A percentile compares a stretch with the other conserved stretches of the same genome.
phyloP scores from a whole-genome alignment of 2,797 vertebrate species.

The Anguilla obscura region DNA sequence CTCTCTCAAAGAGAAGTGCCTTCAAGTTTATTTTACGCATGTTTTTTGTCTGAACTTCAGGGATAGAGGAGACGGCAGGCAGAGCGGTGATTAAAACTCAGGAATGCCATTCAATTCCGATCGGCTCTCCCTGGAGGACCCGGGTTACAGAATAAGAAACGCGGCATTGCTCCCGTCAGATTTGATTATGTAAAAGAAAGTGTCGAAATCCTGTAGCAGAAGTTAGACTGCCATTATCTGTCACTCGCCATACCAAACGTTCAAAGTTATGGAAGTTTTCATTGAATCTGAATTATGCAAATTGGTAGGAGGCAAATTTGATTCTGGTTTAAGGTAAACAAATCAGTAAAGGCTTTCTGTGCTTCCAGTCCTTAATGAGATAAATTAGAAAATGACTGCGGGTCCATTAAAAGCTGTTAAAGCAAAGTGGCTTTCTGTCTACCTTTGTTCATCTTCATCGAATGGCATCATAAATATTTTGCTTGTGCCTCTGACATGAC shows the following conservation, averaged over 20 bases:
- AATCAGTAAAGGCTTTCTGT: not conserved
- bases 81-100: not conserved
- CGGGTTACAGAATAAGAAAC: not conserved
- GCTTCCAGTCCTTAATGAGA: slow-evolving; percentile 14
- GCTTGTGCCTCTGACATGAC: not conserved
- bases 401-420: not conserved
- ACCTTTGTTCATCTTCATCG: not conserved
- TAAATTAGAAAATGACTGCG: slow-evolving; percentile 13
- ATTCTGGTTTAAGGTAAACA: slow-evolving; percentile 20
- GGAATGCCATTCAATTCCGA: not conserved
- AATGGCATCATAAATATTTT: slow-evolving; percentile 3
- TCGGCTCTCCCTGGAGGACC: slow-evolving; percentile 11
- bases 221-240: slow-evolving; percentile 28
- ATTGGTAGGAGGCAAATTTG: slow-evolving; percentile 17
- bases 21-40: not conserved
- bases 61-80: not conserved
- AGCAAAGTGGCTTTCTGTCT: not conserved
- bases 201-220: slow-evolving; percentile 25
- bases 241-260: slow-evolving; percentile 9
- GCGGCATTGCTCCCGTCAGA: slow-evolving; percentile 20
- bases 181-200: slow-evolving; percentile 34
- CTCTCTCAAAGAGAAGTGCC: not conserved
- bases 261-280: slow-evolving; percentile 27
- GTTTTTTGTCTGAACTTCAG: slow-evolving; percentile 9
- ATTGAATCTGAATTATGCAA: slow-evolving; percentile 27